Base-by-base conservation (phyloP, 2,113 vertebrate species). In the Plecotus auritus region DNA sequence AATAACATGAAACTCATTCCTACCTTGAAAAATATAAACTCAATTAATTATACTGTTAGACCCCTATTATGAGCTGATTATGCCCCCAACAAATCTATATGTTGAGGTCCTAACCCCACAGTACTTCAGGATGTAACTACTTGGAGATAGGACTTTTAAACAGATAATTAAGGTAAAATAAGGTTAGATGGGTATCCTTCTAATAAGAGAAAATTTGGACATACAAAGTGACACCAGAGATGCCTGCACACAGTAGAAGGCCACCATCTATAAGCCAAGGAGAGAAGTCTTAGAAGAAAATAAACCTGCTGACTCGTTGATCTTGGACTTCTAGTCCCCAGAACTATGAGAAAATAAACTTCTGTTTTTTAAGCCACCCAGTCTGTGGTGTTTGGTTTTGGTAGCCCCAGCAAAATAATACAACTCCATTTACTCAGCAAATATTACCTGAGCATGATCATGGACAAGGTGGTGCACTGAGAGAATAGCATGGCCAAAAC, bases 1-100 rank as follows among this genome's bases (percentile, higher is more conserved):
- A 92, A 76, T 14, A 94, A 78, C 56, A 37, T 47, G 17, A 85
- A 91, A 96, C 56, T 90, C 16, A 76, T 40, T 77, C 16, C n/a
- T 67, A 66, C 5, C 37, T 14, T 72, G n/a, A 59, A 90, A 87
- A 88, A 64, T 35, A 89, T 56, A 72, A 87, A 45, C 2, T 22
- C 20, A 85, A 16, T 70, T n/a, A 59, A 35, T 22, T 69, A 37
- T 28, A 45, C 5, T 66, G 59, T 72, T 64, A 54, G 11, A 51
- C 4, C 1, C 16, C 9, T n/a, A 49, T 49, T 42, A 37, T 74
- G 35, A 54, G 9, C 18, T 91, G 67, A 91, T 17, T 85, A 3
- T 70, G 13, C 40, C 42, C 42, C 9, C 51, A 9, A 4, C 5
- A 91, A 86, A 90, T 22, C 61, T 20, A 80, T 26, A 28, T 61